Conservation (phyloP, 2,113 vertebrate species). For the Melanocharis versteri region DNA sequence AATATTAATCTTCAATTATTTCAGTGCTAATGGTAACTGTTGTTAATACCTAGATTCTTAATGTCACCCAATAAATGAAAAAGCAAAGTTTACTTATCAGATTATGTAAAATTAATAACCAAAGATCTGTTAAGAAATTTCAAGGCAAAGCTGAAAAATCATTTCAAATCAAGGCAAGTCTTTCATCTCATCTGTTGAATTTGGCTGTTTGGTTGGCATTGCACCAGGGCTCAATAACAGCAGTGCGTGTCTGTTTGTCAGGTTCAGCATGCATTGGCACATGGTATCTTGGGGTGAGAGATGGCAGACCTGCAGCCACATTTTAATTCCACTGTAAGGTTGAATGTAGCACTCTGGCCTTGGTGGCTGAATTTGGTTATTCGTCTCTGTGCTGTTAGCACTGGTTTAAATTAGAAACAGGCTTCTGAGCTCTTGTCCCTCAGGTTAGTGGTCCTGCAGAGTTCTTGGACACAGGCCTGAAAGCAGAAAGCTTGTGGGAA, state of each 20-base stretch:
- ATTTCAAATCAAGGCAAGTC: background rate
- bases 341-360: background rate
- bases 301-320: background rate
- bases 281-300: background rate
- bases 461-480: slow-evolving; percentile 28
- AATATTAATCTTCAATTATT: background rate
- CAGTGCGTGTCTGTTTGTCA: background rate
- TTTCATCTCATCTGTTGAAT: background rate
- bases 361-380: background rate
- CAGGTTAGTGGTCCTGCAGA: slow-evolving; percentile 8
- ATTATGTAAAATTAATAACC: background rate
- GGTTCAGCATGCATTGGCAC: background rate
- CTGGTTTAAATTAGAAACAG: slow-evolving; percentile 35
- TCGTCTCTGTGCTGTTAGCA: background rate
- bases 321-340: background rate
- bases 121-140: background rate
- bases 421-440: background rate
- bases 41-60: background rate
- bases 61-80: background rate
- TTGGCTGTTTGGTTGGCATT: background rate
- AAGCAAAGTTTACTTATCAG: background rate
- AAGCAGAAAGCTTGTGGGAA: slow-evolving; percentile 30
- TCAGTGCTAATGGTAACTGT: background rate
- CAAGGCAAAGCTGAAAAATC: background rate
- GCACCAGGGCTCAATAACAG: background rate